Evolutionary conservation across 2,797 vertebrate species (phyloP), one percentile per base, ranked within the genome.

Genomic region (Selene dorsalis): DNA sequence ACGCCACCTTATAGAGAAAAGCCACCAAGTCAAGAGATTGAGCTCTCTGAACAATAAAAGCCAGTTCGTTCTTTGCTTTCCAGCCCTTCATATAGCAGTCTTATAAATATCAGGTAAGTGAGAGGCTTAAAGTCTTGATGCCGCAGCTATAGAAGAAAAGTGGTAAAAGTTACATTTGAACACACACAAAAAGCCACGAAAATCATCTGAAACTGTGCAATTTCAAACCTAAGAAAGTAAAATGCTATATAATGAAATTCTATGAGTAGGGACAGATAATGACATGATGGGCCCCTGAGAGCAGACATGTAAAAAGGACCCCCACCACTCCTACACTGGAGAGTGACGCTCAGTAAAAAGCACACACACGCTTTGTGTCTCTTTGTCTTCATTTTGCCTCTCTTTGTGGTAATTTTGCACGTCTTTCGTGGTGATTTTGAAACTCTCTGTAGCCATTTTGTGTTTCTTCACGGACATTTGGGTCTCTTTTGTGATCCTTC

Each of bases 1-100:
- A 55, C 38, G 22, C 24, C 35, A 12, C 20, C 18, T 17, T 60
- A 16, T 57, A 14, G 22, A 65, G 28, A 77, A 50, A 39, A 20
- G 24, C 35, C 35, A 22, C 6, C 11, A 17, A 6, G 18, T 57
- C 35, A 64, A 64, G 56, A 62, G 43, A 63, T 60, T 53, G 13
- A 58, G 28, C 48, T 7, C 55, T 66, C 5, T 26, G 35, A 78
- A 76, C 77, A 53, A 72, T 69, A 35, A 20, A 60, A 60, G 41
- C 11, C 3, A 10, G 4, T 17, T 52, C 6, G 28, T 26, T 32
- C 20, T 28, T 7, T 48, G 14, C 41, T 38, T 41, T 60, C 4
- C 6, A 35, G 22, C 47, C 67, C 22, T 35, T 73, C 28, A 61
- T 10, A 67, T 43, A 9, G 22, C 5, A 30, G 6, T 52, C 9